Conservation (phyloP, 2,888 invertebrate genomes). For the Ennomos fuscantarius region DNA sequence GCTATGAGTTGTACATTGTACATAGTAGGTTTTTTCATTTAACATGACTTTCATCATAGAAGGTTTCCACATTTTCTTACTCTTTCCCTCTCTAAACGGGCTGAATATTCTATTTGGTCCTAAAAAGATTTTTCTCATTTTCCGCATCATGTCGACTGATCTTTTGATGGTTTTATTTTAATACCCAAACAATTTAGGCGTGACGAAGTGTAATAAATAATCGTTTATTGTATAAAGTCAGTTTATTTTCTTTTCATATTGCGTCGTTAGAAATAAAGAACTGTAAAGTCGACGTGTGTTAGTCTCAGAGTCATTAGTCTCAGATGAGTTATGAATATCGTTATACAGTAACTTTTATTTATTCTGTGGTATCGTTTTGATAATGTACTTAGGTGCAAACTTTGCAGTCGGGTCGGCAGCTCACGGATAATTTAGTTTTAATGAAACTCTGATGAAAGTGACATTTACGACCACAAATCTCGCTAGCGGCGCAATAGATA, state of each 20-base stretch:
- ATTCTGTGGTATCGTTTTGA: too few species aligned
- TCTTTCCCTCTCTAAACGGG: conserved; percentile 9
- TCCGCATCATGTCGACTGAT: conserved; percentile 25
- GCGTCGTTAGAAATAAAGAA: too few species aligned
- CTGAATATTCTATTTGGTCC: conserved; percentile 32
- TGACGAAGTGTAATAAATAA: neutral
- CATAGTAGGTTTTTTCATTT: too few species aligned
- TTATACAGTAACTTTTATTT: too few species aligned
- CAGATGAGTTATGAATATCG: too few species aligned
- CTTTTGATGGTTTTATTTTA: conserved; percentile 19
- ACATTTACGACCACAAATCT: conserved; percentile 13
- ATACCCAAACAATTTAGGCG: neutral
- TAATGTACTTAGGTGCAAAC: neutral
- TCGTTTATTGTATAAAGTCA: neutral
- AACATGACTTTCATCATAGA: neutral
- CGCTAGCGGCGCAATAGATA: conserved; percentile 13
- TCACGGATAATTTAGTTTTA: conserved; percentile 41
- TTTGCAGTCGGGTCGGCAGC: conserved; percentile 25
- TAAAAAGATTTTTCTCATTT: conserved; percentile 27
- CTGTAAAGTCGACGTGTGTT: too few species aligned
- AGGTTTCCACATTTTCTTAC: conserved; percentile 16
- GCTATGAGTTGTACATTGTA: too few species aligned
- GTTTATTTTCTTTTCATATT: conserved; percentile 1
- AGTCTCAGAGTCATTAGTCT: too few species aligned
- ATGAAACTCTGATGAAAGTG: conserved; percentile 41